Base-by-base conservation (phyloP, 2,797 vertebrate species). In the Syngnathus rostellatus region DNA sequence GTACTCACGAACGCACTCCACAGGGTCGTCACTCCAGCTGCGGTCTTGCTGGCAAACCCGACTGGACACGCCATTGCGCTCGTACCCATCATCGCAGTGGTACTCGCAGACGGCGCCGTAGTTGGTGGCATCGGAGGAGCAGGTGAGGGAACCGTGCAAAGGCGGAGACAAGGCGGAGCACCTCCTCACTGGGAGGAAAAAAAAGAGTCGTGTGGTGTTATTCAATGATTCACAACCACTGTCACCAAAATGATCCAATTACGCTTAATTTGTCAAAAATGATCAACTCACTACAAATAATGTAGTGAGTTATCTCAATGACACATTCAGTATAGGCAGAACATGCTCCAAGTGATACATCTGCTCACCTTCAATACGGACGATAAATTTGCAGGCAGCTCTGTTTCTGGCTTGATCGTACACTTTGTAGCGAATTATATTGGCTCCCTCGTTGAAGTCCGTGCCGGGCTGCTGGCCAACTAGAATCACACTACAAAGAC, bases 331-430 rank as follows among this genome's bases (percentile, higher is more conserved):
- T 31, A 31, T 3, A 31, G 31, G 31, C 31, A 31, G 31, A 39
- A 5, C 2, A 2, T 25, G 39, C 38, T 11, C 25, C 11, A 25
- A 23, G 48, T n/a, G 12, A 25, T 7, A 53, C 46, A 8, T 8
- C 12, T 46, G 64, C 82, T 88, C 87, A 97, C 97, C 96, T 86
- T 95, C 93, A 64, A 99, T 88, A 12, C 93, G 93, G 64, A 99
- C 71, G 7, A 92, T 89, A 77, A 99, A 98, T 85, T 98, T 99
- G 94, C 96, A 99, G 83, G 92, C 93, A 0, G 95, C 96, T 70
- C 92, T 87, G 85, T 99, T 99, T 78, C 93, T 91, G 0, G 96
- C 94, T 78, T 89, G 91, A 78, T 99, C 97, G 0, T 94, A 93
- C 59, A 92, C 94, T 4, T 92, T 95, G 80, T 97, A 99, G 67